Evolutionary conservation across 2,888 invertebrate genomes (phyloP), one percentile per base, ranked within the genome.

Genomic region (Drosophila ezoana): DNA sequence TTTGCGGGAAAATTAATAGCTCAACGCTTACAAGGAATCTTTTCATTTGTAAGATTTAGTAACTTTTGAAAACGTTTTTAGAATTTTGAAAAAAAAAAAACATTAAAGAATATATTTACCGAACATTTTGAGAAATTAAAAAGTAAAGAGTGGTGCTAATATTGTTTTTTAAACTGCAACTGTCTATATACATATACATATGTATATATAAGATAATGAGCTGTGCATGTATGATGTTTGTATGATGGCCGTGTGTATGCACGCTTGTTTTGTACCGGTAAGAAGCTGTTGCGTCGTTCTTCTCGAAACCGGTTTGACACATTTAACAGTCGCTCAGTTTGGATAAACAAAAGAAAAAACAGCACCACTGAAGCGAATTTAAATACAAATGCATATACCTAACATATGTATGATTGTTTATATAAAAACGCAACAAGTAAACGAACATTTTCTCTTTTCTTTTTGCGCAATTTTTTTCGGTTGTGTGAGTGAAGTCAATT

Each of bases 291-390:
- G 75, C 76, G 67, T 68, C 40, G 76, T 73, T 72, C 54, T 72
- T 63, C 10, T 64, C 45, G 28, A 71, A 86, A 86, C 83, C 81
- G 83, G 86, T 86, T 78, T 71, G 47, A 58, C 67, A 67, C 45
- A 60, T 54, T 64, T 47, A 43, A 16, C 52, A 65, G 59, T 49
- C 35, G 44, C 18, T 48, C 38, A 10, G 45, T 64, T 58, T 44
- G 16, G 18, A 61, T 51, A 64, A 72, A 52, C 56, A 69, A 61
- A 70, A 60, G 20, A 54, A 35, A 56, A 56, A 47, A 40, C n/a
- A 3, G 40, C 45, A 45, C 44, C 33, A 20, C 54, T 40, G 47
- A 44, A 33, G 18, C 28, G 4, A 41, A 28, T 8, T 48, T 60
- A 40, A n/a, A 58, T 33, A 33, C 8, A 40, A 44, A 35, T 14